These are phyloP conservation scores for Pristionchus arcanus DNA, from an alignment of 2,888 invertebrate genomes.

Conservation along the genomic window DNA sequence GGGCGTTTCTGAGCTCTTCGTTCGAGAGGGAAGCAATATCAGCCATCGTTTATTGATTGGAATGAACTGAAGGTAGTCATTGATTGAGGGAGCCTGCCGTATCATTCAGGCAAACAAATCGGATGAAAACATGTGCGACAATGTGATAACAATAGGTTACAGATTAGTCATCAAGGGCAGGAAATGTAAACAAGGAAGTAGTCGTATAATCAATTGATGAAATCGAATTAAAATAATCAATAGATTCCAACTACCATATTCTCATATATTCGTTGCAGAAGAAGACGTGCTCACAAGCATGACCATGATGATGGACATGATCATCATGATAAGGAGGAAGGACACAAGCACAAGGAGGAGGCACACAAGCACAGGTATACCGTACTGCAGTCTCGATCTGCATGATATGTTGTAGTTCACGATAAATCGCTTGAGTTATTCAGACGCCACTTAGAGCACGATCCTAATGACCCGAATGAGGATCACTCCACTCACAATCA, in stretches of 20 bases:
- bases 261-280: background rate
- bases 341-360: slow-evolving; percentile 21
- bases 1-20: slow-evolving; percentile 28
- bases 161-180: background rate
- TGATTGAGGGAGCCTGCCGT: background rate
- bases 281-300: slow-evolving; percentile 23
- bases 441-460: slow-evolving; percentile 24
- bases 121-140: background rate
- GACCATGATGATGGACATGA: slow-evolving; percentile 31
- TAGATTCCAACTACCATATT: background rate
- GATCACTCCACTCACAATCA: slow-evolving; percentile 65
- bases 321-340: slow-evolving; percentile 22
- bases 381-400: no score
- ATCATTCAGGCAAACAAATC: background rate
- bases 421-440: background rate
- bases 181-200: background rate
- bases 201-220: background rate
- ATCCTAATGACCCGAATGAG: slow-evolving; percentile 57
- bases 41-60: slow-evolving; percentile 25
- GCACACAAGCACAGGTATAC: background rate
- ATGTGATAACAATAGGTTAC: background rate
- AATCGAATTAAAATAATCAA: background rate
- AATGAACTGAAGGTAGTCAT: background rate
- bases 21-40: slow-evolving; percentile 7
- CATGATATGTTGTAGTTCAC: background rate